A percentile compares a stretch with the other conserved stretches of the same genome.
phyloP scores from a whole-genome alignment of 2,888 invertebrate species.

The Hylaea fasciaria region DNA sequence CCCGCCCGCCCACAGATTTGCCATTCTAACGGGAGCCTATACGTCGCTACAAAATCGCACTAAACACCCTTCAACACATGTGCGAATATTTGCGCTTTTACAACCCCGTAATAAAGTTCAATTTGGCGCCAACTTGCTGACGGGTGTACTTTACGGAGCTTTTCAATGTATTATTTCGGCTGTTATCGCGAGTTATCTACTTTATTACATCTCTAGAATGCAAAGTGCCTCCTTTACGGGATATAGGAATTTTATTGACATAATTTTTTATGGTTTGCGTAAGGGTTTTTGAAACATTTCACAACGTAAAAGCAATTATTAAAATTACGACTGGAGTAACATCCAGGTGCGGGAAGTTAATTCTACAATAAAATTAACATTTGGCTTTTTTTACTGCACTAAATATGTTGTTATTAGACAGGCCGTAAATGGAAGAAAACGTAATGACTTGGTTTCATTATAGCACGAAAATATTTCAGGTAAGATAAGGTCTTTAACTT shows the following conservation, averaged over 20 bases:
- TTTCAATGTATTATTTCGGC: constrained; percentile 57
- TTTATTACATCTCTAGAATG: constrained; percentile 52
- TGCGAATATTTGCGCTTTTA: constrained; percentile 33
- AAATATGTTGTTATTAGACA: too few relatives aligned
- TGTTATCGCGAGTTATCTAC: constrained; percentile 53
- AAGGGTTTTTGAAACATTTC: constrained; percentile 33
- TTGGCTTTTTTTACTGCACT: background rate
- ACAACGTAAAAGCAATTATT: constrained; percentile 17
- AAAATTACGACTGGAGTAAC: constrained; percentile 12
- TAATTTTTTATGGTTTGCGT: constrained; percentile 45
- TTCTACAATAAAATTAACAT: background rate
- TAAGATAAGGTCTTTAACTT: too few relatives aligned
- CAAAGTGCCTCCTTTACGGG: constrained; percentile 50
- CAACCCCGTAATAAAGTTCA: constrained; percentile 34
- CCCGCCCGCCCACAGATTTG: constrained; percentile 41
- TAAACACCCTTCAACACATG: constrained; percentile 19
- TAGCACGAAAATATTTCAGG: too few relatives aligned
- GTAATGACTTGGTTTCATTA: too few relatives aligned
- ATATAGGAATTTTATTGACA: constrained; percentile 49
- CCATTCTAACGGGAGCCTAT: constrained; percentile 41
- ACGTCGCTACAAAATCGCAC: constrained; percentile 40
- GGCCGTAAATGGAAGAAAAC: too few relatives aligned
- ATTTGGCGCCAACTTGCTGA: constrained; percentile 29
- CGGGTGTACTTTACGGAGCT: constrained; percentile 45
- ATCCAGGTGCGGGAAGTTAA: background rate